Evolutionary conservation across 2,113 vertebrate species (phyloP), one percentile per base, ranked within the genome.

Genomic region (Camarhynchus parvulus): DNA sequence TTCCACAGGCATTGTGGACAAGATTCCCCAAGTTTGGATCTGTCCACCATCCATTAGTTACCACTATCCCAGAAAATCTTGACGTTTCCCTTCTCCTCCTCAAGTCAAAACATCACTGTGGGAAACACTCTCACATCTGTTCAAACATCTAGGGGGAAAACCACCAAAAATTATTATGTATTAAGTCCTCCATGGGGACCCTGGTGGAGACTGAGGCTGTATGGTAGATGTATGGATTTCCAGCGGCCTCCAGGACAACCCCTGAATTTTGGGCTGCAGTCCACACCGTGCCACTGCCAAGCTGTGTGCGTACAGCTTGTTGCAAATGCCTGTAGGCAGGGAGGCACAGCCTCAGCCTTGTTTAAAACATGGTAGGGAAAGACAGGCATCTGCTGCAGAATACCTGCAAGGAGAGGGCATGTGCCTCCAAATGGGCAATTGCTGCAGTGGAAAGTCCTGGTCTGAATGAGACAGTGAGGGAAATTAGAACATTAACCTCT

Each of bases 161-260:
- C 0, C 21, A 24, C 9, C 3, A 24, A 20, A 80, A 68, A 15
- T 19, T 1, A 24, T 11, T 46, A 19, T 5, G 10, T 41, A 14
- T 72, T 31, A 64, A 16, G 21, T 76, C 18, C 21, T 64, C 15
- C n/a, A 11, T 4, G 3, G 25, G 20, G 13, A 62, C 3, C 27
- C 30, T 72, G 5, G 13, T 61, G 24, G 24, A 83, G n/a, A 15
- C 15, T 37, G 22, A 73, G 22, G 15, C 63, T 62, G 9, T 52
- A 8, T 68, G 35, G 10, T 49, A 25, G 13, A n/a, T 3, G 14
- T 41, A 24, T 31, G 50, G 27, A 50, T 66, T 83, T 28, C n/a
- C 49, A 62, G 17, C 52, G 74, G 8, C 39, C n/a, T 74, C 9
- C 12, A 46, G 53, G 37, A 64, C 0, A 23, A 41, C 10, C 13